Evolutionary conservation across 2,888 invertebrate genomes (phyloP), one percentile per base, ranked within the genome.

Genomic region (Clistopyga incitator): DNA sequence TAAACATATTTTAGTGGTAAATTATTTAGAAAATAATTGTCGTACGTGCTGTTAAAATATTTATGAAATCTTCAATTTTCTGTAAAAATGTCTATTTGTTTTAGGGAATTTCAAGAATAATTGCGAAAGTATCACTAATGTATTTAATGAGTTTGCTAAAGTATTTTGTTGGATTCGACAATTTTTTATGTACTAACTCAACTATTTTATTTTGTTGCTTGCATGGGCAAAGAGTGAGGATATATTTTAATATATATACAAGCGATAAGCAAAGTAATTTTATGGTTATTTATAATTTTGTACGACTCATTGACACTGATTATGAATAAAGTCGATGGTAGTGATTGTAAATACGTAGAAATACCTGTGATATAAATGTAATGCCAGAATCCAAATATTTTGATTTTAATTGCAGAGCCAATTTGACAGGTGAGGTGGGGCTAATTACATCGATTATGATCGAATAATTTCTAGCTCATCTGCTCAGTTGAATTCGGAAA

Each of bases 231-330:
- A 23, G 56, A 67, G 18, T 64, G 25, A 38, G 50, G 38, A 78
- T 47, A 52, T 78, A 78, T 59, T 29, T 20, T 59, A 78, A 56
- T 20, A 6, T 23, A 45, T 42, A 23, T 45, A 52, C 23, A 8
- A 38, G 38, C 38, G 38, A 38, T 77, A 38, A 54, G 50, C 38
- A 50, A 38, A 78, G 45, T 78, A 72, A 81, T 75, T 71, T 52
- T 47, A 71, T 34, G 77, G n/a, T 64, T 81, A 85, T 85, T 85
- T 84, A 84, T 85, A 61, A 77, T 81, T 64, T 75, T 68, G 54
- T 78, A 68, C 50, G 25, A 56, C 15, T 61, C 6, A 68, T 13
- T 23, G 13, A 45, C 29, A 42, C 45, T 18, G 38, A 76, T 76
- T 6, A 20, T 11, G 23, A 67, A 80, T 74, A 76, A 52, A 54